Percentiles rank a stretch among this genome's conserved stretches.
Conservation (phyloP, 2,888 invertebrate species). For the Autographa gamma region DNA sequence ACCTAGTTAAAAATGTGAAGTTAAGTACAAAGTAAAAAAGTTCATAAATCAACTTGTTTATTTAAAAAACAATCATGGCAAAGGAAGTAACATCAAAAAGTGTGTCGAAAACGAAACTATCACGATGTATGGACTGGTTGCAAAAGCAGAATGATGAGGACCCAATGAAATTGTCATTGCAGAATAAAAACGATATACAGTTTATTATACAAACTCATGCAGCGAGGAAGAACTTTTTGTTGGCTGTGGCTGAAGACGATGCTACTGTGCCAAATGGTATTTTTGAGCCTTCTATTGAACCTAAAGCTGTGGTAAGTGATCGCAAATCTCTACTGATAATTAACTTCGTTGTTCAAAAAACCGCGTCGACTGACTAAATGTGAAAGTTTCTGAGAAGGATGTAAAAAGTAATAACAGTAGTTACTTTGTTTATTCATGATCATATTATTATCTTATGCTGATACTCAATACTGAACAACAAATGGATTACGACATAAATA, state of each 20-base stretch:
- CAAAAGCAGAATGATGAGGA: constrained; percentile 78
- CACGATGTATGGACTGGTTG: constrained; percentile 81
- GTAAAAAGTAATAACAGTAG: too few species aligned
- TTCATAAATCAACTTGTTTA: background rate
- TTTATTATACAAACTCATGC: constrained; percentile 81
- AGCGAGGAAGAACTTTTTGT: constrained; percentile 76
- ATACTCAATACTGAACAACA: too few species aligned
- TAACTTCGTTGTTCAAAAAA: too few species aligned
- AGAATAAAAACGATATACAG: constrained; percentile 82
- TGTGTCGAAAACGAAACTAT: constrained; percentile 60
- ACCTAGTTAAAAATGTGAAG: background rate
- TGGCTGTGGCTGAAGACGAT: constrained; percentile 78
- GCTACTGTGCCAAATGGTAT: constrained; percentile 79
- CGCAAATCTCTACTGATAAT: too few species aligned
- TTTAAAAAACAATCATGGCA: constrained; percentile 20
- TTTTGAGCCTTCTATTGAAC: constrained; percentile 71
- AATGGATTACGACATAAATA: too few species aligned
- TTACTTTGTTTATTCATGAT: too few species aligned
- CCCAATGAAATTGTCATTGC: constrained; percentile 73
- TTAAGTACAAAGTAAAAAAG: background rate
- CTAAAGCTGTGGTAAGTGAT: constrained; percentile 77
- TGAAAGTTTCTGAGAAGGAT: too few species aligned
- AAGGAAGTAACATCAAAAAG: constrained; percentile 18
- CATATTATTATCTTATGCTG: too few species aligned
- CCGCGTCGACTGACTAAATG: too few species aligned